Conservation (phyloP, 2,797 vertebrate species). For the Enteromius paludinosus region DNA sequence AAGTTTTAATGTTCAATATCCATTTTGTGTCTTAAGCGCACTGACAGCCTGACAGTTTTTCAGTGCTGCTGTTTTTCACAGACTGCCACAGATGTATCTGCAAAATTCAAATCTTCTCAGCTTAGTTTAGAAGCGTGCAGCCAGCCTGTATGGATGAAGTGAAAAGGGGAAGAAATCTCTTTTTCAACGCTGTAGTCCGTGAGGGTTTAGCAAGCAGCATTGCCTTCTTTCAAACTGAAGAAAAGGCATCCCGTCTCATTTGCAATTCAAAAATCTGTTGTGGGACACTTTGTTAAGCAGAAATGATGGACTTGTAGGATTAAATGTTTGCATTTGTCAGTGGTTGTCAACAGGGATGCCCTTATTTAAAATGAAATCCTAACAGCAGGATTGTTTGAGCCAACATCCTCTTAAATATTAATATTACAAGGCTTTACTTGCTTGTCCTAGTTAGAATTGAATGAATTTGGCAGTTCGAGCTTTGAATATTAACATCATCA, state of each 20-base stretch:
- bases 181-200: neutral
- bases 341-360: neutral
- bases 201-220: conserved; percentile 16
- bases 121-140: neutral
- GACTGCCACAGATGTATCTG: neutral
- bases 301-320: conserved; percentile 14
- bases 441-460: neutral
- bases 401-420: neutral
- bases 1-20: neutral
- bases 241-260: conserved; percentile 25
- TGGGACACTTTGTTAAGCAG: neutral
- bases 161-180: conserved; percentile 4
- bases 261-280: conserved; percentile 37
- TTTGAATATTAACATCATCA: neutral
- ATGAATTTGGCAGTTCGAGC: neutral
- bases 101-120: neutral
- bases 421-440: conserved; percentile 11
- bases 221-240: neutral
- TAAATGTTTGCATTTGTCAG: conserved; percentile 25
- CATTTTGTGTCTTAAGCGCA: neutral
- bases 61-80: neutral
- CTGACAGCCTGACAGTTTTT: neutral
- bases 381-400: neutral
- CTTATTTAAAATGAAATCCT: neutral
- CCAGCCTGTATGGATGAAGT: conserved; percentile 9